These are phyloP conservation scores for Enoplosus armatus DNA, from an alignment of 2,797 vertebrate species.

Conservation along the genomic window DNA sequence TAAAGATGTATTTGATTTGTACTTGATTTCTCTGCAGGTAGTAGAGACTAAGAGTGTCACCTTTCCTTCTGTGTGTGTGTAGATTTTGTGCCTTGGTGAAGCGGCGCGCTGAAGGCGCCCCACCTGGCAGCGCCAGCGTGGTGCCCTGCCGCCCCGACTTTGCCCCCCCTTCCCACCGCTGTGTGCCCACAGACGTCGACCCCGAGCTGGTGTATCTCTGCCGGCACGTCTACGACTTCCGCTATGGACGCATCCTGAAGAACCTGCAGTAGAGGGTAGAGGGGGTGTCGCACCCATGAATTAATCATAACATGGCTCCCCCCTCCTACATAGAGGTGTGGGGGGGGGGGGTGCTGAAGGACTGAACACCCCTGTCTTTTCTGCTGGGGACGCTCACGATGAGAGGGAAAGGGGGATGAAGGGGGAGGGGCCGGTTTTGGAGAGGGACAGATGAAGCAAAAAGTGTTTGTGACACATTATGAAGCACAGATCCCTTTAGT, in stretches of 20 bases:
- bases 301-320: slow-evolving; percentile 34
- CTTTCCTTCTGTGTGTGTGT: slow-evolving; percentile 9
- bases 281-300: slow-evolving; percentile 29
- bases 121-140: slow-evolving; percentile 88
- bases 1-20: neutral
- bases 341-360: slow-evolving; percentile 22
- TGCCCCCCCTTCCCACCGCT: slow-evolving; percentile 94
- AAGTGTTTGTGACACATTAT: slow-evolving; percentile 44
- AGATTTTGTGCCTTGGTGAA: slow-evolving; percentile 99
- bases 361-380: slow-evolving; percentile 42
- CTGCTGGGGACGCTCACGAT: slow-evolving; percentile 25
- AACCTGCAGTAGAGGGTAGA: slow-evolving; percentile 91
- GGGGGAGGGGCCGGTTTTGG: neutral
- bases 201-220: slow-evolving; percentile 98
- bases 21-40: neutral
- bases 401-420: slow-evolving; percentile 1
- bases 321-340: slow-evolving; percentile 17
- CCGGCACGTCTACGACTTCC: slow-evolving; percentile 98
- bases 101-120: slow-evolving; percentile 92
- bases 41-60: neutral
- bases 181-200: slow-evolving; percentile 95
- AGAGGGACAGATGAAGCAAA: slow-evolving; percentile 36
- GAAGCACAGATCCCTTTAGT: slow-evolving; percentile 81
- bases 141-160: slow-evolving; percentile 93
- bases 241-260: slow-evolving; percentile 98